phyloP scores from a whole-genome alignment of 2,797 vertebrate genomes.

The Catamblyrhynchus diadema region DNA sequence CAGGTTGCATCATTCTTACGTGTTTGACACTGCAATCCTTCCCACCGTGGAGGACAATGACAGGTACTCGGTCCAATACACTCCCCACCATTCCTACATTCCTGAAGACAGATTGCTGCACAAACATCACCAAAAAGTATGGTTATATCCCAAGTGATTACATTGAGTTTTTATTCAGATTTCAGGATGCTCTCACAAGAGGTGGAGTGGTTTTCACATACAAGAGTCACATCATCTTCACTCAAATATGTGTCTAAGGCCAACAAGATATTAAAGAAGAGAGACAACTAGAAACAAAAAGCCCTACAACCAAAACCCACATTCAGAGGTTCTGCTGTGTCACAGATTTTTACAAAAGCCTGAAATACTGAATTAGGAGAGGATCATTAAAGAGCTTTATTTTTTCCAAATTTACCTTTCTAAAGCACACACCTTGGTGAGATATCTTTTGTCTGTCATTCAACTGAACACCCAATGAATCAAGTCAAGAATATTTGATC shows the following conservation, averaged over 20 bases:
- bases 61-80: conserved; percentile 86
- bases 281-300: neutral
- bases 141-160: neutral
- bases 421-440: neutral
- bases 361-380: neutral
- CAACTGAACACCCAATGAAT: neutral
- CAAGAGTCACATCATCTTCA: neutral
- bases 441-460: neutral
- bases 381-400: neutral
- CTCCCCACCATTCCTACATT: conserved; percentile 87
- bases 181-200: neutral
- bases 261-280: neutral
- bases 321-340: neutral
- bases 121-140: neutral
- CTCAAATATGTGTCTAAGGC: neutral
- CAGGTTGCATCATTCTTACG: conserved; percentile 73
- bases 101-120: conserved; percentile 87
- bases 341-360: neutral
- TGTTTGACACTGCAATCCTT: conserved; percentile 86
- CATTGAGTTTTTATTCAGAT: neutral
- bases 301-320: neutral
- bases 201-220: neutral
- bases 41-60: conserved; percentile 84
- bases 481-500: neutral
- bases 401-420: neutral